phyloP scores from a whole-genome alignment of 2,888 invertebrate genomes.

The Cabera pusaria region DNA sequence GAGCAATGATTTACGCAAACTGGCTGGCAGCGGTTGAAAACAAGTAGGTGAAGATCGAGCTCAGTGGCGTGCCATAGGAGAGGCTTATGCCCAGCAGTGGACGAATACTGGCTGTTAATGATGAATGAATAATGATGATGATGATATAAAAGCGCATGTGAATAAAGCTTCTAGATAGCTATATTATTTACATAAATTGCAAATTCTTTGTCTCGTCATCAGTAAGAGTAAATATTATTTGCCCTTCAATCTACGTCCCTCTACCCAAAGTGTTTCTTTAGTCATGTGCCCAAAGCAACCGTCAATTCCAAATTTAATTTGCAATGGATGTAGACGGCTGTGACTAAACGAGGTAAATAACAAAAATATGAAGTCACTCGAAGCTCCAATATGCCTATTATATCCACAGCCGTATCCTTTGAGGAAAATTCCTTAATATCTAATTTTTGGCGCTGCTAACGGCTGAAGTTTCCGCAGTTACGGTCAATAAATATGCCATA shows the following conservation, averaged over 20 bases:
- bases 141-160: too few relatives aligned
- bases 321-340: constrained; percentile 2
- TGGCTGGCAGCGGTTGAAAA: too few relatives aligned
- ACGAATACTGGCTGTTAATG: too few relatives aligned
- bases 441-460: constrained; percentile 55
- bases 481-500: constrained; percentile 52
- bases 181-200: too few relatives aligned
- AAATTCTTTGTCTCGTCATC: too few relatives aligned
- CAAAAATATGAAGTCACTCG: constrained; percentile 22
- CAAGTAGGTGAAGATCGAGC: too few relatives aligned
- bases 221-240: too few relatives aligned
- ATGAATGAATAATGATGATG: too few relatives aligned
- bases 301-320: constrained; percentile 22
- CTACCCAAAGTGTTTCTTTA: constrained; percentile 10
- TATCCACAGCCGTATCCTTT: constrained; percentile 35
- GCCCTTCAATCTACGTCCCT: constrained; percentile 20
- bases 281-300: constrained; percentile 16
- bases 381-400: constrained; percentile 14
- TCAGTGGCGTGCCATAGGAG: too few relatives aligned
- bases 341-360: constrained; percentile 16
- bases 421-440: constrained; percentile 50
- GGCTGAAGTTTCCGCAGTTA: constrained; percentile 52
- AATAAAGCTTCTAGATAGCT: too few relatives aligned
- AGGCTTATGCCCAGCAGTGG: too few relatives aligned
- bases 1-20: too few relatives aligned